These are phyloP conservation scores for Hippocampus guttulatus DNA, from an alignment of 2,113 vertebrate species.

Conservation along the genomic window DNA sequence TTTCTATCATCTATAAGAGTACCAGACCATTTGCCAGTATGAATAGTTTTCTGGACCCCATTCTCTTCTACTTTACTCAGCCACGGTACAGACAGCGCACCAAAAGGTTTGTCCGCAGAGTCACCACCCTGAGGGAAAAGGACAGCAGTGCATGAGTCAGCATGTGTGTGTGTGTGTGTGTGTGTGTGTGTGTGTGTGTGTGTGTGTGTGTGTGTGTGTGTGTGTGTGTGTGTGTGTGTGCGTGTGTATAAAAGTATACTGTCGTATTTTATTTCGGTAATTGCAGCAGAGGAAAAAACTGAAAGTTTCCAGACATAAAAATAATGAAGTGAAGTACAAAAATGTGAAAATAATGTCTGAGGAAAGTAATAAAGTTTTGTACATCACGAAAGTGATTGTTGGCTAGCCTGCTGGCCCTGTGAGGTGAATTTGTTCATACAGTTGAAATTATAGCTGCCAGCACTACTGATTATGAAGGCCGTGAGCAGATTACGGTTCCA, in stretches of 20 bases:
- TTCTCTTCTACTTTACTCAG: constrained; percentile 94
- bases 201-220: too few species aligned
- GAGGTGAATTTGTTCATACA: not conserved
- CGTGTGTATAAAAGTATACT: not conserved
- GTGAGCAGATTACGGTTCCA: not conserved
- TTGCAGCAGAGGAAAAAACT: not conserved
- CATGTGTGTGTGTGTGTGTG: not conserved
- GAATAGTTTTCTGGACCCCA: constrained; percentile 94
- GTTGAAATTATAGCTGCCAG: not conserved
- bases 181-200: too few species aligned
- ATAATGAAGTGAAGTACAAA: not conserved
- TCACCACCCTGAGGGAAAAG: constrained; percentile 73
- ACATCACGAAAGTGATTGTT: not conserved
- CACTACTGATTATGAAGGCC: not conserved
- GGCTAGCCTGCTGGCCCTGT: not conserved
- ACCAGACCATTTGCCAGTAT: constrained; percentile 92
- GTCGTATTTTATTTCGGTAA: not conserved
- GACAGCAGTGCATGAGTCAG: constrained; percentile 29
- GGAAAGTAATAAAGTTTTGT: not conserved
- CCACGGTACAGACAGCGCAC: constrained; percentile 81
- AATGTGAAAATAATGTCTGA: not conserved
- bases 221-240: too few species aligned
- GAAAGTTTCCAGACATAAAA: not conserved
- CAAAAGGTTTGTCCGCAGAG: constrained; percentile 72
- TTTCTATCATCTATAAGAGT: constrained; percentile 87